Evolutionary conservation across 2,888 invertebrate species (phyloP).

Genomic region (Chloroclysta siterata): DNA sequence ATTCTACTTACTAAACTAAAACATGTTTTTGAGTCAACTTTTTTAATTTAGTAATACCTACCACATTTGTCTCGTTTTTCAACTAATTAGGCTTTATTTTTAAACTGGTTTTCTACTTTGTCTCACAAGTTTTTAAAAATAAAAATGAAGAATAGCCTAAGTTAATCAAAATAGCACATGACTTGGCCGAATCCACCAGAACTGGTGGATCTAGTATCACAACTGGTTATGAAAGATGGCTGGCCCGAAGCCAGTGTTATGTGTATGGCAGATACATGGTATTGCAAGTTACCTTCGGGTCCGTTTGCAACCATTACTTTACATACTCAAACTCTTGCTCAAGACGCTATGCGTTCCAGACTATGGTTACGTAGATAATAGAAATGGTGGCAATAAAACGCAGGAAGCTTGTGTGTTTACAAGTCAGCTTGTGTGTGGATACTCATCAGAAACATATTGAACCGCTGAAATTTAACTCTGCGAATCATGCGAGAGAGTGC

Average conservation of each 20-base stretch:
- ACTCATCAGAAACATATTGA: no score
- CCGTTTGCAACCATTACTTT: neutral
- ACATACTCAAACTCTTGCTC: neutral
- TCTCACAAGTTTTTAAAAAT: constrained; percentile 11
- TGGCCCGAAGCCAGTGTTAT: neutral
- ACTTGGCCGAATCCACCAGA: neutral
- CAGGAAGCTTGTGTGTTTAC: neutral
- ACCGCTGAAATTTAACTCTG: no score
- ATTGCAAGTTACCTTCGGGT: neutral
- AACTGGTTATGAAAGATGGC: constrained; percentile 21
- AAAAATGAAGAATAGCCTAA: neutral
- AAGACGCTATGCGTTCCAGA: neutral
- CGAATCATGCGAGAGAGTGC: no score
- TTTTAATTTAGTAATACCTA: neutral
- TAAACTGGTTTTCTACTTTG: constrained; percentile 26
- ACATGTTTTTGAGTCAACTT: neutral
- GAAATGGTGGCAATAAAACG: neutral
- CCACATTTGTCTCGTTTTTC: constrained; percentile 12
- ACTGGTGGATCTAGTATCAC: neutral
- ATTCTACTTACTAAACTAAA: neutral
- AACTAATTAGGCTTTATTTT: constrained; percentile 5
- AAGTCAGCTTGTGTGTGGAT: no score
- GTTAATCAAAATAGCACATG: constrained; percentile 15
- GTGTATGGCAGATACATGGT: no score
- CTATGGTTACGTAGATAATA: neutral